Conservation (phyloP, 2,888 invertebrate genomes). For the Ametastegia equiseti region DNA sequence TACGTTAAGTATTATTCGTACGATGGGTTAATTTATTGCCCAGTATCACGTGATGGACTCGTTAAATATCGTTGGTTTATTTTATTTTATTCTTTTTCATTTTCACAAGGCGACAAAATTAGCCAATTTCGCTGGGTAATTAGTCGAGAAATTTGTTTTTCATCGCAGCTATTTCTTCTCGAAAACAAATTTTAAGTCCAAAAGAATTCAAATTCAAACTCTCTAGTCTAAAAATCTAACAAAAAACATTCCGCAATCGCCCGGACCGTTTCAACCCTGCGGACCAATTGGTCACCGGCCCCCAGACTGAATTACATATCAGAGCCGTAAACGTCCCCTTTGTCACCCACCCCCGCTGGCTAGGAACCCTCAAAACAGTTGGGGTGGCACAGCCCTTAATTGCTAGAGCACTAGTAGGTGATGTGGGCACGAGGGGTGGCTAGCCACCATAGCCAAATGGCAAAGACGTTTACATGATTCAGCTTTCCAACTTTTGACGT, state of each 20-base stretch:
- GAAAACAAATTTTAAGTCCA: background rate
- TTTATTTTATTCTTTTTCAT: no score
- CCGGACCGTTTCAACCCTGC: constrained; percentile 63
- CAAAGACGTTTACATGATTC: no score
- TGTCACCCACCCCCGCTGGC: constrained; percentile 15
- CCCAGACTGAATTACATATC: constrained; percentile 41
- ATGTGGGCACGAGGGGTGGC: background rate
- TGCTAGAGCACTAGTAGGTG: constrained; percentile 5
- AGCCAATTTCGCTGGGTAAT: no score
- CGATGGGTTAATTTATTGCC: constrained; percentile 10
- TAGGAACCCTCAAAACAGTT: constrained; percentile 29
- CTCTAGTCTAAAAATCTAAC: background rate
- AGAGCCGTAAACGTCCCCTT: constrained; percentile 40
- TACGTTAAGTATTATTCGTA: constrained; percentile 17
- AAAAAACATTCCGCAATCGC: background rate
- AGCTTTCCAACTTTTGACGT: background rate
- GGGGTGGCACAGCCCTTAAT: constrained; percentile 17
- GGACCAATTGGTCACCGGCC: constrained; percentile 38
- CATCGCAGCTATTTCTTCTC: no score
- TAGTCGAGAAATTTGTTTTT: no score
- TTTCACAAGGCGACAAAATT: no score
- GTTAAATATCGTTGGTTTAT: constrained; percentile 37
- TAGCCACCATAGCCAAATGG: background rate
- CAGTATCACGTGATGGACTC: constrained; percentile 24
- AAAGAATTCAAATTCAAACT: background rate